These are phyloP conservation scores for Cryptoprocta ferox DNA, from an alignment of 2,797 vertebrate species.

Conservation along the genomic window DNA sequence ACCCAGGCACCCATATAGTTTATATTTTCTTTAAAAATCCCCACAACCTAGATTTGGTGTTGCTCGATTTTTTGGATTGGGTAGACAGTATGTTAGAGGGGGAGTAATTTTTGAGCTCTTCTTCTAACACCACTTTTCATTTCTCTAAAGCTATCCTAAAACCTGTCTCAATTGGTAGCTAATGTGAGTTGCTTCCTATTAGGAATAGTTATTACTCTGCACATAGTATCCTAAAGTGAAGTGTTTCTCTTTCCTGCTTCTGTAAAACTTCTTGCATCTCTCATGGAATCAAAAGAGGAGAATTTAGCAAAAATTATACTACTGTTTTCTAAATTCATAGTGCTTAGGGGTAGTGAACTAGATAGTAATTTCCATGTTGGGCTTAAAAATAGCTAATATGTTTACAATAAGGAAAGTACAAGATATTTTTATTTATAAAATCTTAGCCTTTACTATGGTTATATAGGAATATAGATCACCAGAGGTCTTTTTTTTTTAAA, in stretches of 20 bases:
- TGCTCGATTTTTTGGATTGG: neutral
- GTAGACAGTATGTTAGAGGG: neutral
- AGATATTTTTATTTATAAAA: neutral
- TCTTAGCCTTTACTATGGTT: neutral
- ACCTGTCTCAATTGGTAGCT: neutral
- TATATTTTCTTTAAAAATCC: neutral
- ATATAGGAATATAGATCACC: conserved; percentile 28
- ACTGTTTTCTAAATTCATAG: conserved; percentile 1
- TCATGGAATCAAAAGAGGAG: neutral
- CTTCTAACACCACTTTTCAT: neutral
- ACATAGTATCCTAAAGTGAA: neutral
- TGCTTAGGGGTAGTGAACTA: neutral
- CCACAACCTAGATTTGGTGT: neutral
- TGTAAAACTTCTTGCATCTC: neutral
- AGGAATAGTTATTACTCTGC: conserved; percentile 2
- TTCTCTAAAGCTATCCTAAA: conserved; percentile 43
- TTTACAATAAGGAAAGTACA: neutral
- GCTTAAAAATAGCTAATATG: conserved; percentile 32
- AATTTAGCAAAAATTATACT: conserved; percentile 8
- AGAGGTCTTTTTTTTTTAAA: neutral
- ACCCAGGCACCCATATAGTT: neutral
- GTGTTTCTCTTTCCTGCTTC: neutral
- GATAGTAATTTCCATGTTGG: neutral
- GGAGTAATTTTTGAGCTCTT: neutral
- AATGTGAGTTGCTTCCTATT: neutral